Evolutionary conservation across 2,797 vertebrate genomes (phyloP).

Genomic region (Acipenser transmontanus): DNA sequence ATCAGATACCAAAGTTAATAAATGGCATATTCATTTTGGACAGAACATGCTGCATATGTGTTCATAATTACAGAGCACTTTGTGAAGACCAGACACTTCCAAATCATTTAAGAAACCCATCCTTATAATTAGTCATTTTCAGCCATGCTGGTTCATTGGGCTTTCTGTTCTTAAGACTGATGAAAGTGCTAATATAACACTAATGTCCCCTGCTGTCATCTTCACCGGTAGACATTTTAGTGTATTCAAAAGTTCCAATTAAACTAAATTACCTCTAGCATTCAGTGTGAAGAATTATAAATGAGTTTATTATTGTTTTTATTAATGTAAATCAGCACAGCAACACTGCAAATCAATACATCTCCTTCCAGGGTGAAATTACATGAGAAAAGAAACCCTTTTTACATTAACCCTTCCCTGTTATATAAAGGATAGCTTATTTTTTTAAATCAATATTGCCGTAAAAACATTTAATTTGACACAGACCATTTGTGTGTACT

Average conservation of each 20-base stretch:
- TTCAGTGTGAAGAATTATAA: slow-evolving; percentile 14
- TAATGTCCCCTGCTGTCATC: slow-evolving; percentile 13
- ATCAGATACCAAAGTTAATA: too few species aligned
- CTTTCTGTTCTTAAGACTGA: slow-evolving; percentile 5
- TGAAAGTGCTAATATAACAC: slow-evolving; percentile 9
- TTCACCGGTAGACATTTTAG: slow-evolving; percentile 10
- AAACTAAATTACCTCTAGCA: slow-evolving; percentile 16
- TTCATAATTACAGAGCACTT: too few species aligned
- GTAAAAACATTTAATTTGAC: too few species aligned
- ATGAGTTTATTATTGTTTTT: slow-evolving; percentile 17
- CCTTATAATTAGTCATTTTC: neutral
- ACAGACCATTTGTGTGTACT: too few species aligned
- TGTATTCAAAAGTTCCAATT: slow-evolving; percentile 15
- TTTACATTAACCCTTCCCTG: slow-evolving; percentile 7
- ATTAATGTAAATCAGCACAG: slow-evolving; percentile 19
- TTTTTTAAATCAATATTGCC: too few species aligned
- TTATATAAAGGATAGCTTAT: too few species aligned
- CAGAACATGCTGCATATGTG: too few species aligned
- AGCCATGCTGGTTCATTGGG: neutral
- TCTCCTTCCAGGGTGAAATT: slow-evolving; percentile 12
- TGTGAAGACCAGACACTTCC: too few species aligned
- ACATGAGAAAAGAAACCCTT: neutral
- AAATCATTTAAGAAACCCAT: too few species aligned
- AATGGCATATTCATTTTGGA: too few species aligned
- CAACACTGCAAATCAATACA: slow-evolving; percentile 16